Conservation (phyloP, 2,797 vertebrate genomes). For the Sebastes variabilis region DNA sequence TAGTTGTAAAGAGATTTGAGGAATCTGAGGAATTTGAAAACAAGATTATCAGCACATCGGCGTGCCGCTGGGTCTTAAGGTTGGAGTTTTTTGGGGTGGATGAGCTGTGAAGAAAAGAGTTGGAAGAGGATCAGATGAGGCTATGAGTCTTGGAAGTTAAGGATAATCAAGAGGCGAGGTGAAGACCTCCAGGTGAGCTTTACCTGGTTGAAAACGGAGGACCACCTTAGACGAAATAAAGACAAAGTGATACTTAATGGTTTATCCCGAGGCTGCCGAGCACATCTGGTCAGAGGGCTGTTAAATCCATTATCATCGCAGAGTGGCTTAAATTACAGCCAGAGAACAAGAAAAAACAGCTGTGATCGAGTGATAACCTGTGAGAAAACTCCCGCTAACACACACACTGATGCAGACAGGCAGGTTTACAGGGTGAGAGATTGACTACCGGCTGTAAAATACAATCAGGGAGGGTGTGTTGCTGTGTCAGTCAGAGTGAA, state of each 20-base stretch:
- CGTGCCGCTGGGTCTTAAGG: not conserved
- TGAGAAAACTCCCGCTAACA: conserved; percentile 61
- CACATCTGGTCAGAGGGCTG: conserved; percentile 71
- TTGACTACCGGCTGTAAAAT: conserved; percentile 72
- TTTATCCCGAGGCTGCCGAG: conserved; percentile 49
- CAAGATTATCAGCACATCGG: not conserved
- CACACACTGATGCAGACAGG: conserved; percentile 34
- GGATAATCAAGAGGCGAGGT: conserved; percentile 2
- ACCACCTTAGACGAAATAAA: conserved; percentile 63
- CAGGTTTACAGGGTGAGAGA: conserved; percentile 77
- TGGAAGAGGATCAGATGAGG: not conserved
- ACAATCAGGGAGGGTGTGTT: conserved; percentile 55
- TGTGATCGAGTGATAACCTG: conserved; percentile 74
- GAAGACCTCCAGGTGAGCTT: conserved; percentile 44
- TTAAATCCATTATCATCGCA: conserved; percentile 73
- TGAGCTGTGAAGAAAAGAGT: not conserved
- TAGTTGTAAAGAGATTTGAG: not conserved
- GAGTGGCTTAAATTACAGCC: conserved; percentile 70
- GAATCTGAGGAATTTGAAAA: conserved; percentile 7
- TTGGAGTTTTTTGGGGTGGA: not conserved
- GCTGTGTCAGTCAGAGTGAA: conserved; percentile 57
- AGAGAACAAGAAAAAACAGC: conserved; percentile 58
- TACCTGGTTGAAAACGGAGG: conserved; percentile 44
- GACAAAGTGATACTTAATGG: conserved; percentile 43
- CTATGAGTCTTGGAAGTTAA: conserved; percentile 2